These are phyloP conservation scores for Rhizoglyphus robini DNA, from an alignment of 1,140 invertebrate species.

Conservation along the genomic window DNA sequence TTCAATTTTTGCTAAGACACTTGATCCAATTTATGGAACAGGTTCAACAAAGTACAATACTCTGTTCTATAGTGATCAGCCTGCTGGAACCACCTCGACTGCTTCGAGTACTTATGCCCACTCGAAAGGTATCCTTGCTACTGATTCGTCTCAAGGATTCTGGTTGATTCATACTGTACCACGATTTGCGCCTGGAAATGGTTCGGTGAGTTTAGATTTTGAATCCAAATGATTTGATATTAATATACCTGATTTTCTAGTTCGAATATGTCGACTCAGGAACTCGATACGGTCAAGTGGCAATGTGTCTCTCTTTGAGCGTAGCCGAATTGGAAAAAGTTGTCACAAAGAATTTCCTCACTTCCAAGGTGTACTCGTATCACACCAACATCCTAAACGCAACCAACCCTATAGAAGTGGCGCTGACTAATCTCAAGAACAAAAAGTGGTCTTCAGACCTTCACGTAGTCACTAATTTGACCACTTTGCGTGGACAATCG, in stretches of 20 bases:
- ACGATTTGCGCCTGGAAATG: constrained; percentile 45
- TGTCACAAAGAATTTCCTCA: constrained; percentile 34
- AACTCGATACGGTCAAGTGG: constrained; percentile 61
- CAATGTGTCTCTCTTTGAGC: constrained; percentile 63
- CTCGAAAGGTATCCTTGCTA: constrained; percentile 47
- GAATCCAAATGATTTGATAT: neutral
- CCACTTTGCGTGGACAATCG: neutral
- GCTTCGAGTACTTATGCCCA: constrained; percentile 1
- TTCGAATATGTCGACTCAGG: constrained; percentile 63
- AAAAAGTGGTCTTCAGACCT: neutral
- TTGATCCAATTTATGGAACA: constrained; percentile 11
- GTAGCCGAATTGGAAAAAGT: constrained; percentile 49
- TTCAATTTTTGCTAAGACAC: constrained; percentile 23
- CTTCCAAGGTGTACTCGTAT: constrained; percentile 7
- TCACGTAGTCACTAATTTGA: neutral
- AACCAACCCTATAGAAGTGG: neutral
- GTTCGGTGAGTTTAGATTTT: neutral
- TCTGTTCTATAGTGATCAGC: constrained; percentile 7
- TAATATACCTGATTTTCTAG: neutral
- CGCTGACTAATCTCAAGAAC: constrained; percentile 13
- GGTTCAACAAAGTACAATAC: neutral
- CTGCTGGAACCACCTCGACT: neutral
- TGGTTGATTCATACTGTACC: constrained; percentile 88
- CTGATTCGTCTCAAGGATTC: constrained; percentile 43
- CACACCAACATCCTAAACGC: neutral